phyloP scores from a whole-genome alignment of 2,888 invertebrate species.

The Lasioglossum lativentre region DNA sequence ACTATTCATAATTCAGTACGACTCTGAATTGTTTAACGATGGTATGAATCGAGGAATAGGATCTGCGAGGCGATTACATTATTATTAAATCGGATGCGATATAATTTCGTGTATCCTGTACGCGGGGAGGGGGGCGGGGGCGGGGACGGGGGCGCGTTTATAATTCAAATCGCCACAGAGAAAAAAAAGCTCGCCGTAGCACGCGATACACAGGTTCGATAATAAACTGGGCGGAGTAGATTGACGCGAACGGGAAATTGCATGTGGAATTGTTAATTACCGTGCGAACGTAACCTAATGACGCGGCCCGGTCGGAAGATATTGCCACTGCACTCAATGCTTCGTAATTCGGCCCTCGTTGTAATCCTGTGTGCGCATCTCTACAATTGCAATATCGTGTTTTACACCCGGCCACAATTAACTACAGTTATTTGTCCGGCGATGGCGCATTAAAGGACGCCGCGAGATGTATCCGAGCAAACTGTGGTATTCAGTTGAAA shows the following conservation, averaged over 20 bases:
- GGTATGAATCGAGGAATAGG: conserved; percentile 48
- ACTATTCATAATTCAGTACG: not conserved
- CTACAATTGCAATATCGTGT: conserved; percentile 50
- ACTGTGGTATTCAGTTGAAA: not conserved
- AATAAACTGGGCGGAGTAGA: conserved; percentile 41
- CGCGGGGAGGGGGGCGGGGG: too few species aligned
- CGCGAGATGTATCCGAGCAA: not conserved
- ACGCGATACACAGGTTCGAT: conserved; percentile 37
- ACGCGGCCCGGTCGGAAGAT: conserved; percentile 54
- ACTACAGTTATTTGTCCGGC: not conserved
- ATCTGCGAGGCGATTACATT: conserved; percentile 59
- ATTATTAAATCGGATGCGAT: conserved; percentile 54
- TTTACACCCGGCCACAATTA: conserved; percentile 6
- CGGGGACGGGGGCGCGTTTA: not conserved
- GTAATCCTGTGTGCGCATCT: conserved; percentile 43
- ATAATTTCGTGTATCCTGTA: not conserved
- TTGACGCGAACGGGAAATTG: conserved; percentile 61
- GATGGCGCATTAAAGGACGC: not conserved
- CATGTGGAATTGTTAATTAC: conserved; percentile 66
- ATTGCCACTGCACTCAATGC: conserved; percentile 34
- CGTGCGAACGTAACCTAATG: conserved; percentile 62
- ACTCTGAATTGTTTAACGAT: conserved; percentile 8
- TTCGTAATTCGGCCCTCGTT: conserved; percentile 42
- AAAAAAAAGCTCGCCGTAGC: conserved; percentile 34
- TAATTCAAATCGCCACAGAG: conserved; percentile 19